Conservation (phyloP, 2,888 invertebrate genomes). For the Hymenopus coronatus region DNA sequence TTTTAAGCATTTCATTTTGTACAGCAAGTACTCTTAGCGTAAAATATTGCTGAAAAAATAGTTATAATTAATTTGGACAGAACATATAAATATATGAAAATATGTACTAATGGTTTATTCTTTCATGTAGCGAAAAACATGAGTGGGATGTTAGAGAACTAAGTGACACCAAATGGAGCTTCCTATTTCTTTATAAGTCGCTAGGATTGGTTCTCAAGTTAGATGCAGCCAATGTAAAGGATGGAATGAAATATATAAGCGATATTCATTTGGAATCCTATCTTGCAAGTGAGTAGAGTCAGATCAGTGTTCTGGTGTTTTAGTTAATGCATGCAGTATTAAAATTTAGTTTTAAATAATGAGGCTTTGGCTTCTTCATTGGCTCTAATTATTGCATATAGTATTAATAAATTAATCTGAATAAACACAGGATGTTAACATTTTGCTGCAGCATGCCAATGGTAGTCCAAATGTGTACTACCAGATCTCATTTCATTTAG, state of each 20-base stretch:
- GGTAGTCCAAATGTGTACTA: too few relatives aligned
- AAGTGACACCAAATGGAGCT: neutral
- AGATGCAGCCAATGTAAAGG: neutral
- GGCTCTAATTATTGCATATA: too few relatives aligned
- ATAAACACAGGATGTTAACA: too few relatives aligned
- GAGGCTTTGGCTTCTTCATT: too few relatives aligned
- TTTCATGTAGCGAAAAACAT: neutral
- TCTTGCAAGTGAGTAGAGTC: neutral
- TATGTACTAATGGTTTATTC: neutral
- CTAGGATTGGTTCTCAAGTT: neutral
- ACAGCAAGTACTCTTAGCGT: neutral
- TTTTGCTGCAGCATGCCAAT: too few relatives aligned
- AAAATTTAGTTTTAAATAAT: too few relatives aligned
- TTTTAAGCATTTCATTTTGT: neutral
- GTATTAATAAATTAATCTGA: too few relatives aligned
- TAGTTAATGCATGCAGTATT: too few relatives aligned
- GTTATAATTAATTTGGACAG: neutral
- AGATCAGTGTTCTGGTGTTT: neutral
- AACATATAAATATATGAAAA: neutral
- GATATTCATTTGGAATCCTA: neutral
- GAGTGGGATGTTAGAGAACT: neutral
- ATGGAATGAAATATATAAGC: neutral
- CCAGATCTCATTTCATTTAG: too few relatives aligned
- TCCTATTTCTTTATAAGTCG: neutral
- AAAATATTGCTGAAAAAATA: neutral